Percentiles rank a stretch among this genome's conserved stretches.
Conservation (phyloP, 1,140 invertebrate species). For the Ooceraea biroi region DNA sequence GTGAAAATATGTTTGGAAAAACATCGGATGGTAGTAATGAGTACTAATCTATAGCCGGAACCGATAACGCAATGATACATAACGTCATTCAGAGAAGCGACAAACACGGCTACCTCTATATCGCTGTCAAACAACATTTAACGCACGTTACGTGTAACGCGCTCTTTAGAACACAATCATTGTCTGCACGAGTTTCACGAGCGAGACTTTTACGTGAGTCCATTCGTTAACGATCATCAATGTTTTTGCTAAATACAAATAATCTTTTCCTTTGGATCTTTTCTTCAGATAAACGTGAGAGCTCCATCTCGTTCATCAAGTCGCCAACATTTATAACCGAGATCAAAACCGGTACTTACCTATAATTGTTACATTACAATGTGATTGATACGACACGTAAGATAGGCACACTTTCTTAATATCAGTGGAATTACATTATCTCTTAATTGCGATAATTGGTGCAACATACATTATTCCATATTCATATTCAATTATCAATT, state of each 20-base stretch:
- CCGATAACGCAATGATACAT: constrained; percentile 68
- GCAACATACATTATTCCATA: neutral
- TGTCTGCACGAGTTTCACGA: neutral
- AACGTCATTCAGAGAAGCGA: constrained; percentile 60
- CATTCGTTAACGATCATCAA: neutral
- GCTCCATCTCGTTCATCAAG: neutral
- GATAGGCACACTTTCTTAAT: neutral
- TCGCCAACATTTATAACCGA: neutral
- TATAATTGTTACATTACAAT: constrained; percentile 30
- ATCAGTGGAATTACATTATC: neutral
- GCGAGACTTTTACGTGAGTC: neutral
- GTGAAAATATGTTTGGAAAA: constrained; percentile 18
- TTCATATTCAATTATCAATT: neutral
- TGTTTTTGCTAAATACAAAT: neutral
- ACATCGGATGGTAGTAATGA: neutral
- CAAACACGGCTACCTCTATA: constrained; percentile 54
- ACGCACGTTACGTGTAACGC: constrained; percentile 25
- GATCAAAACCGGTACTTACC: neutral
- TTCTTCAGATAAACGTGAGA: neutral
- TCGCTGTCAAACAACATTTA: constrained; percentile 69
- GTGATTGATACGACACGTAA: neutral
- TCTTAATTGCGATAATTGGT: constrained; percentile 17
- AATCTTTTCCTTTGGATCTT: neutral
- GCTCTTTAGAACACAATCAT: neutral
- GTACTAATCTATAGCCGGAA: constrained; percentile 43